A percentile compares a stretch with the other conserved stretches of the same genome.
Conservation (phyloP, 2,888 invertebrate species). For the Agrotis clavis region DNA sequence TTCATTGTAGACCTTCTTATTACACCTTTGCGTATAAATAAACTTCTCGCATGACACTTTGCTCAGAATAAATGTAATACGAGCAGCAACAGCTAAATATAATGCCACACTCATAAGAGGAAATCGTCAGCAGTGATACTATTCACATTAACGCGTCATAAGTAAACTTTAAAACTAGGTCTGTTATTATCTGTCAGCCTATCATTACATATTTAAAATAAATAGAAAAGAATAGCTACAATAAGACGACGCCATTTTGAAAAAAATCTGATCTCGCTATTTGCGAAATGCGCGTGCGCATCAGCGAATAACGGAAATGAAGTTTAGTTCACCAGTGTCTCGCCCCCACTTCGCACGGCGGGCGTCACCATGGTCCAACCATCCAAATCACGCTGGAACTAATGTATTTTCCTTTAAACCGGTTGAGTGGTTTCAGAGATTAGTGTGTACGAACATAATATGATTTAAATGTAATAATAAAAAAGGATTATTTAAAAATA, state of each 20-base stretch:
- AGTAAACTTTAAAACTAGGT: constrained; percentile 34
- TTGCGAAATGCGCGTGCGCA: constrained; percentile 35
- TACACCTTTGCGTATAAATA: constrained; percentile 39
- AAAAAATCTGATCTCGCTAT: constrained; percentile 9
- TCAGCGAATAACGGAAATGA: neutral
- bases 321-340: neutral
- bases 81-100: constrained; percentile 55
- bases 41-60: constrained; percentile 43
- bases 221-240: neutral
- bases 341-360: too few species aligned
- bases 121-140: constrained; percentile 53
- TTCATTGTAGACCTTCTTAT: constrained; percentile 11
- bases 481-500: constrained; percentile 24
- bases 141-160: constrained; percentile 48
- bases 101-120: constrained; percentile 47
- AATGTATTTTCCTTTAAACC: too few species aligned
- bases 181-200: neutral
- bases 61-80: constrained; percentile 47
- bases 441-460: too few species aligned
- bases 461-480: too few species aligned
- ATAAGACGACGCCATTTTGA: constrained; percentile 20
- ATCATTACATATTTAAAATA: neutral
- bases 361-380: too few species aligned
- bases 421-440: too few species aligned
- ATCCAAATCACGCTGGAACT: too few species aligned